Base-by-base conservation (phyloP, 2,113 vertebrate species). In the Menura novaehollandiae region DNA sequence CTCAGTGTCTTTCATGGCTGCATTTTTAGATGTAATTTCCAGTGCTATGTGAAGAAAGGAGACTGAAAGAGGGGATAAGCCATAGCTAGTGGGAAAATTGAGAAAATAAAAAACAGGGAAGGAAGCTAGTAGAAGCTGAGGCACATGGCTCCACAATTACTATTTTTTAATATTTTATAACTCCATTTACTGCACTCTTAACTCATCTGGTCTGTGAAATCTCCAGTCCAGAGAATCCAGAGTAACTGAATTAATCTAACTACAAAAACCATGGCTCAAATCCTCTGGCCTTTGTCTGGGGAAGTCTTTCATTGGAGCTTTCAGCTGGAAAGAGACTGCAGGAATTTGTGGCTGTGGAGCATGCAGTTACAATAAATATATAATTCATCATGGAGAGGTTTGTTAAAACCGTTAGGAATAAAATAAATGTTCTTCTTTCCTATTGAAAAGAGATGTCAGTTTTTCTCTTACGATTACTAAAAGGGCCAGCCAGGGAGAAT, bases 391-490 rank as follows among this genome's bases (percentile, higher is more conserved):
- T 2, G 87, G 74, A 94, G 87, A 94, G 44, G 87, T 94, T 96
- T 87, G 93, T 89, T 95, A 95, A 89, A 96, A 93, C 93, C 3
- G 74, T 85, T 96, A 85, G 81, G 89, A 79, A 88, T 79, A 92
- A 97, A 93, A 96, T 88, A 95, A 93, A 96, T 76, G 87, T 88
- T 84, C 95, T 82, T 96, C 88, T 89, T 90, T 85, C 66, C 91
- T 77, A 89, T 11, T 96, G 90, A 94, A 96, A 93, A 94, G 88
- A 88, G 78, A 88, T 85, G 92, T 77, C 85, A 88, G 93, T 69
- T 96, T 74, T 93, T 91, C 88, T 96, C 62, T 79, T 82, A 83
- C 2, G 0, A 55, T 90, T 93, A 79, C 71, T 96, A 89, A 89
- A 89, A 95, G 89, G 60, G 59, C 85, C 68, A 90, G 93, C 93